These are phyloP conservation scores for Tragulus kanchil DNA, from an alignment of 2,113 vertebrate species.

Conservation along the genomic window DNA sequence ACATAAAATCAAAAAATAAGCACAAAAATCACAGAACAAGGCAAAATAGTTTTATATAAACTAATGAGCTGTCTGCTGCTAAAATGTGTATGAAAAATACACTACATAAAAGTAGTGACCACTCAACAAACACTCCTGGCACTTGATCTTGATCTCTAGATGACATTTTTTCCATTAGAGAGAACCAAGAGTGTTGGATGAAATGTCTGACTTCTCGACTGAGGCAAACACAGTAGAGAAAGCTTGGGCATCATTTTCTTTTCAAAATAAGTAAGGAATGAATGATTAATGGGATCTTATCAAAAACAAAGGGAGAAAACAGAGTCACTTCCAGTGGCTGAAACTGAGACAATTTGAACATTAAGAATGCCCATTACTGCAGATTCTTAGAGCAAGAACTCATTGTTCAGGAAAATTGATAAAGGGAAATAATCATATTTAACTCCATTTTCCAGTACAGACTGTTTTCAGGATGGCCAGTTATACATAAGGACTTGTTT, in stretches of 20 bases:
- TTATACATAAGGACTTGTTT: background rate
- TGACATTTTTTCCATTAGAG: background rate
- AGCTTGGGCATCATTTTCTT: background rate
- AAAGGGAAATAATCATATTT: background rate
- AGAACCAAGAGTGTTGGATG: background rate
- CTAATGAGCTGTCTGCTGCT: background rate
- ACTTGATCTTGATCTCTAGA: background rate
- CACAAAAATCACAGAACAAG: background rate
- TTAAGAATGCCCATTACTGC: no score
- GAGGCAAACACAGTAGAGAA: background rate
- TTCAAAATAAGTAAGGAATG: background rate
- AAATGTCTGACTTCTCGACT: background rate
- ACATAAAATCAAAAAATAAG: background rate
- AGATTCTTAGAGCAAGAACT: background rate
- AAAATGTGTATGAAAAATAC: background rate
- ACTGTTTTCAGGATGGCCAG: background rate
- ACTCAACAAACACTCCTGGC: background rate
- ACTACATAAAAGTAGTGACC: no score
- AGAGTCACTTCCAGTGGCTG: background rate
- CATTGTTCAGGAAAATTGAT: background rate
- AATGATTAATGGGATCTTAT: background rate
- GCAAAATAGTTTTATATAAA: background rate
- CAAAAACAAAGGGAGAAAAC: background rate
- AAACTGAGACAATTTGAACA: background rate
- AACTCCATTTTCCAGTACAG: background rate